Evolutionary conservation across 2,888 invertebrate genomes (phyloP).

Genomic region (Macrosoma leucophasiata): DNA sequence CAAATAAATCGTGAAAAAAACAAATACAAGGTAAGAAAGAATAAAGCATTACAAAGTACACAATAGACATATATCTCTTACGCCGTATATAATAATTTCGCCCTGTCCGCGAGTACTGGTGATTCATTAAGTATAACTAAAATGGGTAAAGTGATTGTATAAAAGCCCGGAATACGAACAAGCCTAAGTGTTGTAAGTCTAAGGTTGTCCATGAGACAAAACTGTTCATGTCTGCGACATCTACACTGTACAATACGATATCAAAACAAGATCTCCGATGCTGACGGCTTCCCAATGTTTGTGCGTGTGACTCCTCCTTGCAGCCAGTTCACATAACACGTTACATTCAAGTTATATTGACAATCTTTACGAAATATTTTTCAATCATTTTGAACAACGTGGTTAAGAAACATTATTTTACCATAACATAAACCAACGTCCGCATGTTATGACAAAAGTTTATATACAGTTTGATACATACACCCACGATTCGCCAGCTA

Average conservation of each 20-base stretch:
- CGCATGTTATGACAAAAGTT: conserved; percentile 1
- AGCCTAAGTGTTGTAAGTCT: conserved; percentile 50
- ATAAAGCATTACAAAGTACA: conserved; percentile 14
- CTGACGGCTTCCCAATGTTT: conserved; percentile 28
- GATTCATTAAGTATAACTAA: conserved; percentile 24
- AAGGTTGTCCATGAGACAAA: conserved; percentile 45
- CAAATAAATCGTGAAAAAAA: conserved; percentile 10
- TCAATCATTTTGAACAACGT: no score
- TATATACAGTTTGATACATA: conserved; percentile 2
- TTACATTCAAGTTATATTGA: no score
- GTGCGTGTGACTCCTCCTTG: conserved; percentile 31
- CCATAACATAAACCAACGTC: background rate
- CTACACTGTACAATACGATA: conserved; percentile 54
- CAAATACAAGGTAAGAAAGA: conserved; percentile 25
- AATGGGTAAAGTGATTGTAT: conserved; percentile 33
- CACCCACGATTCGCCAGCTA: no score
- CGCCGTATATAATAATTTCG: conserved; percentile 8
- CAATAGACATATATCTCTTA: conserved; percentile 12
- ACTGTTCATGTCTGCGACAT: conserved; percentile 47
- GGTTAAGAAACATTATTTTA: no score
- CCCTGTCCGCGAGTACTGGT: conserved; percentile 11
- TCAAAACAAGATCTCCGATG: no score
- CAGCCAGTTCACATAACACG: no score
- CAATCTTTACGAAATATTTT: no score
- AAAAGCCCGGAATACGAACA: conserved; percentile 30